phyloP scores from a whole-genome alignment of 2,113 vertebrate species.

The Rattus norvegicus region DNA sequence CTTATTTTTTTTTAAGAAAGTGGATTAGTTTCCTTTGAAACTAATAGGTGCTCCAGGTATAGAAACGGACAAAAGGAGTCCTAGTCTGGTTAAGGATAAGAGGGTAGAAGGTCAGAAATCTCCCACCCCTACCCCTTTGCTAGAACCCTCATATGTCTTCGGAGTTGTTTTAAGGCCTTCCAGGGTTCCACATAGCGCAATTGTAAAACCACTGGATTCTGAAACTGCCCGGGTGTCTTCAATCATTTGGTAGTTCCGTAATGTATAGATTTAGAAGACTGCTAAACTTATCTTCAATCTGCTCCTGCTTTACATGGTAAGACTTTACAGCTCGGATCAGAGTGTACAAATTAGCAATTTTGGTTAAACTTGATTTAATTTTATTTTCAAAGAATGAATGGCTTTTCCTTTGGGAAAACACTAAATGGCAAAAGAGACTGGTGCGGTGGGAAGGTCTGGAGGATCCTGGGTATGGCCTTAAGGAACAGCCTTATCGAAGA shows the following conservation, averaged over 20 bases:
- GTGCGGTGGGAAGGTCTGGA: neutral
- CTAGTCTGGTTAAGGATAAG: neutral
- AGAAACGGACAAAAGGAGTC: neutral
- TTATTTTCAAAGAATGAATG: neutral
- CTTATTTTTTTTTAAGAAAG: neutral
- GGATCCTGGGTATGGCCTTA: neutral
- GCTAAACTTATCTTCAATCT: neutral
- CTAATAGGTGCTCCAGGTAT: neutral
- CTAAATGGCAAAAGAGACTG: neutral
- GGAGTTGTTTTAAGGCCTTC: neutral
- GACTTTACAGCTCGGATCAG: neutral
- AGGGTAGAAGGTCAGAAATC: neutral
- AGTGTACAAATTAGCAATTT: slow-evolving; percentile 47
- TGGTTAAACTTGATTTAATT: slow-evolving; percentile 43
- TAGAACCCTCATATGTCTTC: neutral
- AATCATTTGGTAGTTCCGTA: neutral
- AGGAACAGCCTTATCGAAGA: too few relatives aligned
- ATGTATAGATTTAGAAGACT: neutral
- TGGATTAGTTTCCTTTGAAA: neutral
- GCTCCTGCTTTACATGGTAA: neutral
- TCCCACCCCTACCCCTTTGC: neutral
- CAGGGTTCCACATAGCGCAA: neutral
- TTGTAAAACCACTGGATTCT: slow-evolving; percentile 19
- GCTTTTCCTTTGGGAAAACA: neutral
- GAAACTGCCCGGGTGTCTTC: neutral